Evolutionary conservation across 2,113 vertebrate species (phyloP).

Genomic region (Microtus montanus): DNA sequence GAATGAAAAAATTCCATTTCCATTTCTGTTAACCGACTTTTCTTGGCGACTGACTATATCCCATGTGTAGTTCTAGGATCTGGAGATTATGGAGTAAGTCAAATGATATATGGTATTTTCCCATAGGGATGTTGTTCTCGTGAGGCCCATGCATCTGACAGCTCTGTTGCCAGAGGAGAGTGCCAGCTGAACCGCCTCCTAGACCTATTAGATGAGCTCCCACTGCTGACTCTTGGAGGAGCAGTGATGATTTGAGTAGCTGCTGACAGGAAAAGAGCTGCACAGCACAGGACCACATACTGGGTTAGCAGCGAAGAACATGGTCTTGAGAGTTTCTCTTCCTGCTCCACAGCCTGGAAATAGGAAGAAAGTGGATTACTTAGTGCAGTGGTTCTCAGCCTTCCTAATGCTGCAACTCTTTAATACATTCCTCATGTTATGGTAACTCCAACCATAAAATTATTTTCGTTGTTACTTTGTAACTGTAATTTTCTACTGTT

Average conservation of each 20-base stretch:
- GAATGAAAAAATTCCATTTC: not conserved
- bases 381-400: not conserved
- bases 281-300: not conserved
- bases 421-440: not conserved
- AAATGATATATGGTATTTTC: not conserved
- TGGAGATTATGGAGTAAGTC: not conserved
- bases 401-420: not conserved
- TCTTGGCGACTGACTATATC: not conserved
- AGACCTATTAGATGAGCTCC: not conserved
- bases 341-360: not conserved
- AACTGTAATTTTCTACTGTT: not conserved
- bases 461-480: not conserved
- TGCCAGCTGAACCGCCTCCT: not conserved
- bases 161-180: not conserved
- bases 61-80: not conserved
- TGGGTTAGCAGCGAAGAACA: not conserved
- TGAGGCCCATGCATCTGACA: not conserved
- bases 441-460: not conserved
- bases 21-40: not conserved
- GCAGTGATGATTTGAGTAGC: not conserved
- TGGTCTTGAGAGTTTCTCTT: not conserved
- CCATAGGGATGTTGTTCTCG: not conserved
- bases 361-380: not conserved
- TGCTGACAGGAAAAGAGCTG: not conserved
- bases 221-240: not conserved